Evolutionary conservation across 1,140 invertebrate genomes (phyloP).

Genomic region (Probaryconus sp.): DNA sequence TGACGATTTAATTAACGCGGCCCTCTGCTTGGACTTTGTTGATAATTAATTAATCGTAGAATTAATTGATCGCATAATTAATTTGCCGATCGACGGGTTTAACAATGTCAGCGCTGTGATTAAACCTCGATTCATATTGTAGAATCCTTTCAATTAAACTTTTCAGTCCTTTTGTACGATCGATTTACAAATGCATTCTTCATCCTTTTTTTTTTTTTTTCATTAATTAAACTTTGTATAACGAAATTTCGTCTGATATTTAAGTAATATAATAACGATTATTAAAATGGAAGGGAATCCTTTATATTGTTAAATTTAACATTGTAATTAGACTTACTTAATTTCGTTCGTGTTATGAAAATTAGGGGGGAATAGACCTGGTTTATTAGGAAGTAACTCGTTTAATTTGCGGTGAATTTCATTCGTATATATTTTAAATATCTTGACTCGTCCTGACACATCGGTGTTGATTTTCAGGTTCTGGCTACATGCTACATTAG

Average conservation of each 20-base stretch:
- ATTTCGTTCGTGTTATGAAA: no score
- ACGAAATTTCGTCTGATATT: no score
- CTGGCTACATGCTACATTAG: background rate
- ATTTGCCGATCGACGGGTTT: conserved; percentile 1
- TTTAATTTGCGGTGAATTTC: conserved; percentile 6
- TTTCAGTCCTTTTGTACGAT: no score
- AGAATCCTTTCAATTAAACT: background rate
- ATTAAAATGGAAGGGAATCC: no score
- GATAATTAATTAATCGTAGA: conserved; percentile 69
- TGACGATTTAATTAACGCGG: conserved; percentile 70
- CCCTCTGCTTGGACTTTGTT: conserved; percentile 31
- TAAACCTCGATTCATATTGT: background rate
- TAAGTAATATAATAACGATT: no score
- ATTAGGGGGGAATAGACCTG: no score
- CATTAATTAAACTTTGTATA: no score
- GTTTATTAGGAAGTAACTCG: no score
- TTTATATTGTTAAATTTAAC: no score
- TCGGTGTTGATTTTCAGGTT: conserved; percentile 11
- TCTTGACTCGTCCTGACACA: background rate
- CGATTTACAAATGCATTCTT: background rate
- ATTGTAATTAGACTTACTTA: no score
- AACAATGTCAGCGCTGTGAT: conserved; percentile 7
- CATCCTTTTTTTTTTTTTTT: conserved; percentile 1
- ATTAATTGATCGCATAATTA: conserved; percentile 67
- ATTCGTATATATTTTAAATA: background rate